Evolutionary conservation across 2,113 vertebrate species (phyloP), one percentile per base, ranked within the genome.

Genomic region (Perca schrenkii): DNA sequence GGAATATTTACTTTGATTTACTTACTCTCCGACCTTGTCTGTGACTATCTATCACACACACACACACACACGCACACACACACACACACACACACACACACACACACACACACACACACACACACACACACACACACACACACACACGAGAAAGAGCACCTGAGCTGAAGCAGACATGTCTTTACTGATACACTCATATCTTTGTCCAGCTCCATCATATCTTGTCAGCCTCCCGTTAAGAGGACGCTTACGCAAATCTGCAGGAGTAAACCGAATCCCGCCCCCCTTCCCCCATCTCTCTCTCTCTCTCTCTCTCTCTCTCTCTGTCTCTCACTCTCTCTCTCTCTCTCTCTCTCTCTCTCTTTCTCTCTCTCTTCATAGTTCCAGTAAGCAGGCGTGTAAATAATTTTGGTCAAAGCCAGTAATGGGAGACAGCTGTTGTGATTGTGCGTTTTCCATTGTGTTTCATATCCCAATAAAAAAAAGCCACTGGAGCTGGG

Each of bases 341-440:
- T 74, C 34, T 53, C 62, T 47, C 34, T 62, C 52, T 36, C 49
- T 17, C 31, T 22, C 52, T 43, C 63, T 16, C 34, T 57, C 11
- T 57, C 57, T 63, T 40, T 43, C 52, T 49, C 49, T 53, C 72
- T 74, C 34, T 53, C 62, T 70, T 80, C 83, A 13, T 76, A 87
- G 64, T 94, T 94, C 93, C 93, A 93, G 93, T 94, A 92, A 94
- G 89, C 82, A 82, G 89, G 82, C 86, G 82, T 91, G 93, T 93
- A 93, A 94, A 94, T 93, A 91, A 92, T 91, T 85, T 89, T 63
- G 72, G 87, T 93, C 89, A 89, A 84, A 88, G 89, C 65, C 83
- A 86, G 91, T 95, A 95, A 95, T 95, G 84, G 74, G 69, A 93
- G 88, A 92, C 94, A 95, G 91, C 94, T 95, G 95, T 83, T 70